Conservation (phyloP, 2,888 invertebrate species). For the Platycheirus rosarum region DNA sequence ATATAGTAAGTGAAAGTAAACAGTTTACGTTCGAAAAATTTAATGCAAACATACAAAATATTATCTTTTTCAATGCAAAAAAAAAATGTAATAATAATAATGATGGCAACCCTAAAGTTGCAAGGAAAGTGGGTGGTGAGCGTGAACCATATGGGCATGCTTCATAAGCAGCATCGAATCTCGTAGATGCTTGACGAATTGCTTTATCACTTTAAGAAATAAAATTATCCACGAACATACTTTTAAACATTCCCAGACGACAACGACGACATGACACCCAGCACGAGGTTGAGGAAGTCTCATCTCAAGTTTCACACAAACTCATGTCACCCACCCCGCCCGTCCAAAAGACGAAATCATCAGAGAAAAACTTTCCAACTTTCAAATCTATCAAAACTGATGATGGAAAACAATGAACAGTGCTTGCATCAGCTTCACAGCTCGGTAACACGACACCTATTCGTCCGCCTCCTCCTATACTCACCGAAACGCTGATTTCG, state of each 20-base stretch:
- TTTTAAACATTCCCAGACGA: constrained; percentile 15
- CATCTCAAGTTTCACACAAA: constrained; percentile 38
- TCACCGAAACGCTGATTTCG: constrained; percentile 43
- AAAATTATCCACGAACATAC: not conserved
- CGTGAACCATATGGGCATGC: not conserved
- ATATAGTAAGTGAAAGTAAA: constrained; percentile 69
- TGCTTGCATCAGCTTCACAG: constrained; percentile 15
- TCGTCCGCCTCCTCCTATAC: constrained; percentile 17
- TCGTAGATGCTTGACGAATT: constrained; percentile 60
- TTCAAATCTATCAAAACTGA: constrained; percentile 37
- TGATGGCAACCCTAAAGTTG: constrained; percentile 18
- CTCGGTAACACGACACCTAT: constrained; percentile 8
- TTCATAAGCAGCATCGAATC: constrained; percentile 38
- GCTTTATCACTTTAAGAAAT: constrained; percentile 16
- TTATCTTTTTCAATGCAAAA: not conserved
- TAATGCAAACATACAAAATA: constrained; percentile 34
- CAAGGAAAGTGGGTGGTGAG: not conserved
- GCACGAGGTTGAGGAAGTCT: constrained; percentile 36
- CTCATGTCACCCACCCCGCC: constrained; percentile 8
- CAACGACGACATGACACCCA: not conserved
- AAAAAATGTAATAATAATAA: constrained; percentile 20
- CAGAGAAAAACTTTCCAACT: constrained; percentile 57
- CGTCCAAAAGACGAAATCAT: not conserved
- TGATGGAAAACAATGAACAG: constrained; percentile 46
- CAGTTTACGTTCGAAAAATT: constrained; percentile 49